phyloP scores from a whole-genome alignment of 2,113 vertebrate species.

The Chlorodrepanis virens region DNA sequence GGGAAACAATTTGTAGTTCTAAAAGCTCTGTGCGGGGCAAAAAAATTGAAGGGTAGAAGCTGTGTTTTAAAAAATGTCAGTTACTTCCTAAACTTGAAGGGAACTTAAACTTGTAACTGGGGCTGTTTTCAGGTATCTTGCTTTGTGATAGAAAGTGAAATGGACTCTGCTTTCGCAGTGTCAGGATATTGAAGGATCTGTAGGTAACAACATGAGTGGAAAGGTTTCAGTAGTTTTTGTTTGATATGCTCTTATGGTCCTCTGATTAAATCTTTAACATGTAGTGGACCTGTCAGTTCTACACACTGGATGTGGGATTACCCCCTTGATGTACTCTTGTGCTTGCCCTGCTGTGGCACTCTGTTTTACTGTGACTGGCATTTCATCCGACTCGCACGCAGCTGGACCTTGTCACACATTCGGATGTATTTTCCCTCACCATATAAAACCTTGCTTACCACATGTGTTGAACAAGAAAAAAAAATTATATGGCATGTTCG shows the following conservation, averaged over 20 bases:
- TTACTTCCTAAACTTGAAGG: neutral
- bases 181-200: neutral
- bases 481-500: neutral
- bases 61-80: neutral
- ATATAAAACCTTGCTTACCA: neutral
- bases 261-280: neutral
- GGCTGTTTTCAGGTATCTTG: neutral
- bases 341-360: constrained; percentile 9
- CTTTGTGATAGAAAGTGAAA: neutral
- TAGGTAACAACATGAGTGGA: neutral
- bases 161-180: neutral
- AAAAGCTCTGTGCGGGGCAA: neutral
- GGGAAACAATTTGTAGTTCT: neutral
- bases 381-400: neutral
- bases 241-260: neutral
- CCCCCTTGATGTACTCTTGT: neutral
- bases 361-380: neutral
- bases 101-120: neutral
- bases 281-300: neutral
- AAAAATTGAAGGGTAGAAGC: neutral
- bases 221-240: neutral
- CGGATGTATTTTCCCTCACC: neutral
- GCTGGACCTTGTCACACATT: neutral
- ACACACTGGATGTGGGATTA: neutral
- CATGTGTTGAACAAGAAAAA: neutral